A percentile compares a stretch with the other conserved stretches of the same genome.
Conservation (phyloP, 2,888 invertebrate species). For the Andrena camellia region DNA sequence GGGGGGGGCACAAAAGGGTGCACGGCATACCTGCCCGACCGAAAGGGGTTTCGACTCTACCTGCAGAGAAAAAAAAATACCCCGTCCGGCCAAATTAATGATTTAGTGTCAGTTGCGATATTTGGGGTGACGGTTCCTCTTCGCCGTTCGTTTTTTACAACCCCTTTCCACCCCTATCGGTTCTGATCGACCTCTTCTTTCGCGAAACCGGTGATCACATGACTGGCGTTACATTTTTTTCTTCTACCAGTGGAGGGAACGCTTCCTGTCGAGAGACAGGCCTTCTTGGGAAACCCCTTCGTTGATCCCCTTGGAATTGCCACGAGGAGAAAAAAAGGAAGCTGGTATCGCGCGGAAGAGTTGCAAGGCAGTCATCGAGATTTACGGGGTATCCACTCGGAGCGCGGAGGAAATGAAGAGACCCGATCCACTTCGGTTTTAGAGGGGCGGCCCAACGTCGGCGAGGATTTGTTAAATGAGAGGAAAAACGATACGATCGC, state of each 20-base stretch:
- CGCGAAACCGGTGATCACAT: constrained; percentile 59
- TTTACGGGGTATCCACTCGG: constrained; percentile 66
- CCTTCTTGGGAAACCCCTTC: constrained; percentile 62
- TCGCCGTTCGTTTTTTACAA: constrained; percentile 10
- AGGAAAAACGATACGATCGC: constrained; percentile 51
- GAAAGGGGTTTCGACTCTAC: constrained; percentile 80
- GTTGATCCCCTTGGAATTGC: constrained; percentile 41
- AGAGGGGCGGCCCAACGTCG: constrained; percentile 25
- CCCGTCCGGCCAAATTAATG: constrained; percentile 82
- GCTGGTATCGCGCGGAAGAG: constrained; percentile 55
- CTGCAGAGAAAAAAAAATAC: constrained; percentile 74
- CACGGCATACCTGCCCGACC: constrained; percentile 78
- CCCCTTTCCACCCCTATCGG: constrained; percentile 18
- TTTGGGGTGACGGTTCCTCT: constrained; percentile 72
- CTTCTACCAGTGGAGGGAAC: constrained; percentile 23
- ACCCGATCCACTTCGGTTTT: constrained; percentile 47
- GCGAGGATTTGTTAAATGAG: constrained; percentile 60
- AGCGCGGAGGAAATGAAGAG: constrained; percentile 64
- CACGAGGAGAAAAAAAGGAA: constrained; percentile 40
- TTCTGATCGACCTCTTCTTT: constrained; percentile 44
- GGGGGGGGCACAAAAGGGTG: constrained; percentile 72
- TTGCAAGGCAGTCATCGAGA: constrained; percentile 62
- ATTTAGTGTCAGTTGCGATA: constrained; percentile 84
- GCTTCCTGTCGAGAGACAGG: constrained; percentile 19
- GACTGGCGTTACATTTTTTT: constrained; percentile 52